Evolutionary conservation across 2,888 invertebrate species (phyloP).

Genomic region (Desoria tigrina): DNA sequence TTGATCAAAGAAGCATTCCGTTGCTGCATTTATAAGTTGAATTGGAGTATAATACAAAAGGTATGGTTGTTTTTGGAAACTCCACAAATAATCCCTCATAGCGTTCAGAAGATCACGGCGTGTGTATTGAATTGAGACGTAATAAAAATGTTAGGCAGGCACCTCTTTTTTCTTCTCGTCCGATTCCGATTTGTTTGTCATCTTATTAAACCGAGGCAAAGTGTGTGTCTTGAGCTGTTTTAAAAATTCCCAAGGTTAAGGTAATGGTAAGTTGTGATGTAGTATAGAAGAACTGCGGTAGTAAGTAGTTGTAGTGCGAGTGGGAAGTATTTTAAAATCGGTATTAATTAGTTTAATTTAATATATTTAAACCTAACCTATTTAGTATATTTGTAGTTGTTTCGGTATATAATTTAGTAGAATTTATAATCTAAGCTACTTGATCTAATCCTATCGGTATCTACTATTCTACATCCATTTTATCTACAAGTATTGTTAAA

Average conservation of each 20-base stretch:
- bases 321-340: constrained; percentile 1
- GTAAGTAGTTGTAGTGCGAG: constrained; percentile 3
- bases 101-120: no score
- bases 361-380: not conserved
- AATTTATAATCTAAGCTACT: no score
- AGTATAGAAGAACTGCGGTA: not conserved
- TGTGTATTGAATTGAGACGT: not conserved
- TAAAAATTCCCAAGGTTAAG: not conserved
- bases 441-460: not conserved
- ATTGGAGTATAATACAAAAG: not conserved
- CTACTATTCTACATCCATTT: no score
- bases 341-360: not conserved
- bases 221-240: constrained; percentile 10
- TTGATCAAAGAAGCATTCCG: no score
- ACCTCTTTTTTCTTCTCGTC: not conserved
- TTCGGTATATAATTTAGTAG: no score
- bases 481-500: no score
- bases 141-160: constrained; percentile 3
- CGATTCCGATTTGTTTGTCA: no score
- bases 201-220: constrained; percentile 10
- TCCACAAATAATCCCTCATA: no score
- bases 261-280: not conserved
- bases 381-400: no score
- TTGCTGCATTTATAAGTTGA: no score
- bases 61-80: no score